Percentiles rank a stretch among this genome's conserved stretches.
Conservation (phyloP, 2,888 invertebrate genomes). For the Sycophila texana region DNA sequence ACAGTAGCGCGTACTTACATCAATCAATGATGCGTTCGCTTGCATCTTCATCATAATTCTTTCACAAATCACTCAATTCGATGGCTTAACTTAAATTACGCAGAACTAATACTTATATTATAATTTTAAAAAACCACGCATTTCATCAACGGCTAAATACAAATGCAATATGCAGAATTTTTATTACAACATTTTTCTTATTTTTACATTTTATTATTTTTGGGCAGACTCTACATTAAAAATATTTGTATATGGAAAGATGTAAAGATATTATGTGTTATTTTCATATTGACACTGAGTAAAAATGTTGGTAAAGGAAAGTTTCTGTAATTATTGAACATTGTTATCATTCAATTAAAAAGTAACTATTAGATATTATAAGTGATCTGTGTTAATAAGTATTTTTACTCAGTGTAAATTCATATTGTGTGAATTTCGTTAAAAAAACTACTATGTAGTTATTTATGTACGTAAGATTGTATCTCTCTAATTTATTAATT, state of each 20-base stretch:
- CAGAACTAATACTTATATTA: neutral
- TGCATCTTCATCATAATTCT: neutral
- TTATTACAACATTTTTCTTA: neutral
- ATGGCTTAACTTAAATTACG: constrained; percentile 3
- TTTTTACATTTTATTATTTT: neutral
- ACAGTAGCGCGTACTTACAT: constrained; percentile 35
- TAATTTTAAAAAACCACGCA: neutral
- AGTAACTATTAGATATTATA: neutral
- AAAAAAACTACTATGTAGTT: constrained; percentile 32
- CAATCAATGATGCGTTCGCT: constrained; percentile 28
- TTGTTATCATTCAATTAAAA: no score
- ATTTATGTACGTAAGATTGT: constrained; percentile 21
- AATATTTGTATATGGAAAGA: constrained; percentile 9
- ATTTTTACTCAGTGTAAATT: constrained; percentile 5
- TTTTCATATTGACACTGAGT: constrained; percentile 15
- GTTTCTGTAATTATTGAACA: no score
- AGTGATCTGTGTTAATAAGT: constrained; percentile 1
- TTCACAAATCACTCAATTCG: neutral
- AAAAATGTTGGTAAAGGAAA: neutral
- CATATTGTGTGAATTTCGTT: no score
- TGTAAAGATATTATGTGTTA: constrained; percentile 20
- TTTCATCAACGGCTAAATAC: neutral
- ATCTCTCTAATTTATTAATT: no score
- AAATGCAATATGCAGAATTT: constrained; percentile 16
- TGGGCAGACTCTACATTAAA: no score